Evolutionary conservation across 1,140 invertebrate genomes (phyloP).

Genomic region (Aphis craccivora): DNA sequence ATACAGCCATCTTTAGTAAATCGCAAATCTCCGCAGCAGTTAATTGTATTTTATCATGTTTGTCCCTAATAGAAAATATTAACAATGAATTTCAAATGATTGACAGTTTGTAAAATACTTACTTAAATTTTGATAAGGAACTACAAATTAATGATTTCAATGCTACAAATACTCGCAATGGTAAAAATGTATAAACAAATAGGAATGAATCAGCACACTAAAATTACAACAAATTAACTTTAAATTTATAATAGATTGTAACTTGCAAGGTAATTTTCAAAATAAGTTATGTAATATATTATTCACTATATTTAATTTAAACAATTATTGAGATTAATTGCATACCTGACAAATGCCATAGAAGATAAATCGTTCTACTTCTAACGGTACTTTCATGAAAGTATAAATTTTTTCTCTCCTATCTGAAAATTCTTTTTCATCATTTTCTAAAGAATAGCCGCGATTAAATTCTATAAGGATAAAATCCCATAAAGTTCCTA

Average conservation of each 20-base stretch:
- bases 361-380: slow-evolving; percentile 91
- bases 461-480: slow-evolving; percentile 87
- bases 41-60: slow-evolving; percentile 65
- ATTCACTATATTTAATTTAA: background rate
- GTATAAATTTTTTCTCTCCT: slow-evolving; percentile 95
- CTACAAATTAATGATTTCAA: slow-evolving; percentile 79
- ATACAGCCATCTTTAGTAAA: slow-evolving; percentile 89
- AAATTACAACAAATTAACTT: slow-evolving; percentile 48
- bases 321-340: background rate
- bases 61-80: slow-evolving; percentile 31
- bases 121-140: slow-evolving; percentile 76
- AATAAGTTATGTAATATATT: background rate
- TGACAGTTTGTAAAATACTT: slow-evolving; percentile 62
- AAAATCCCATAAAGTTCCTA: slow-evolving; percentile 74
- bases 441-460: slow-evolving; percentile 90
- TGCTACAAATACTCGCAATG: slow-evolving; percentile 87
- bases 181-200: slow-evolving; percentile 97
- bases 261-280: background rate
- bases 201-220: slow-evolving; percentile 96
- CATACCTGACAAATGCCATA: slow-evolving; percentile 90
- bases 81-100: background rate
- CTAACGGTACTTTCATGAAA: slow-evolving; percentile 94
- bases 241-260: background rate
- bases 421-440: slow-evolving; percentile 92
- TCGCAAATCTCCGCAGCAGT: slow-evolving; percentile 96